Percentiles rank a stretch among this genome's conserved stretches.
These are phyloP conservation scores for Masnerella sp. DNA, from an alignment of 2,888 invertebrate species.

Conservation along the genomic window DNA sequence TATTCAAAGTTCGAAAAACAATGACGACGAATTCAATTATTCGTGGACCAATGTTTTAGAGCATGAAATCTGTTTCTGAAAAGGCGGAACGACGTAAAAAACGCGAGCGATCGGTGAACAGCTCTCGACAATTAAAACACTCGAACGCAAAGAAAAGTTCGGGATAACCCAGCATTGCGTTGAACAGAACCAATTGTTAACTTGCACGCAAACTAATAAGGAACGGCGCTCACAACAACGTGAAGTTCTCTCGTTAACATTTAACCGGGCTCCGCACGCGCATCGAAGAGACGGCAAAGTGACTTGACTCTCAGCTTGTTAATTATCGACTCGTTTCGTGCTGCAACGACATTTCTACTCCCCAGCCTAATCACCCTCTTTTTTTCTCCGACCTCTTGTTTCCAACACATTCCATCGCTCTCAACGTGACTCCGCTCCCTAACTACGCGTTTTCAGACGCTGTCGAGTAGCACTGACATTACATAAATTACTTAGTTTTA, in stretches of 20 bases:
- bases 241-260: constrained; percentile 72
- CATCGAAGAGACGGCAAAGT: constrained; percentile 64
- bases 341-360: constrained; percentile 62
- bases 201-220: constrained; percentile 45
- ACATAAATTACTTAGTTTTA: constrained; percentile 53
- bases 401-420: constrained; percentile 72
- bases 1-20: too few relatives aligned
- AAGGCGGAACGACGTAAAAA: too few relatives aligned
- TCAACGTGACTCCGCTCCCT: constrained; percentile 55
- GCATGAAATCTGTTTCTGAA: too few relatives aligned
- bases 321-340: constrained; percentile 75
- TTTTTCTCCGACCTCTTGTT: constrained; percentile 71
- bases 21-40: too few relatives aligned
- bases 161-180: constrained; percentile 9
- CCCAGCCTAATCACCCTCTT: constrained; percentile 73
- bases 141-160: constrained; percentile 2
- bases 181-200: constrained; percentile 45
- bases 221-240: constrained; percentile 62
- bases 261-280: constrained; percentile 60
- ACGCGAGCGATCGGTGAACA: too few relatives aligned
- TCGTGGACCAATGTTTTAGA: too few relatives aligned
- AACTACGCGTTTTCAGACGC: constrained; percentile 55
- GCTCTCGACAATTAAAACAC: constrained; percentile 1
- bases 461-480: constrained; percentile 43
- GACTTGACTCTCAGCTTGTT: constrained; percentile 71